Evolutionary conservation across 2,797 vertebrate species (phyloP), one percentile per base, ranked within the genome.

Genomic region (Siniperca obscura): DNA sequence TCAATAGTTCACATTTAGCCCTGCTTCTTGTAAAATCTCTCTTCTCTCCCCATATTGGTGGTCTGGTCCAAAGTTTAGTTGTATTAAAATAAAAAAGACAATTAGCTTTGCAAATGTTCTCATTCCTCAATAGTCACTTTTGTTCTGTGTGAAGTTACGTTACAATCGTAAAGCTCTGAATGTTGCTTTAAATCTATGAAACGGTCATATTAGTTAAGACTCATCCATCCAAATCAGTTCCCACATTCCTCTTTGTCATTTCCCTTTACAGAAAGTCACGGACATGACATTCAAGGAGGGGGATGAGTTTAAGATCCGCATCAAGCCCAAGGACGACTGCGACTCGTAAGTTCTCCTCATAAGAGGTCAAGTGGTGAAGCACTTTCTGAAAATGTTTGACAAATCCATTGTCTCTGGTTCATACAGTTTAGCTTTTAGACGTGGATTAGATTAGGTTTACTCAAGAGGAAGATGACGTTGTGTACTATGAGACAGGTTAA

Each of bases 261-360:
- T 48, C 27, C 46, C 80, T 80, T 70, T 40, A 25, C 84, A 96
- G 91, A 89, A 87, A 68, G 21, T 96, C 62, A 75, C 48, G 0
- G 61, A 95, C 78, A 94, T 96, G 94, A 46, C 91, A 57, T 92
- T 96, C 75, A 95, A 91, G 92, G 85, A 90, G 59, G 95, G 96
- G 25, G 66, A 87, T 2, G 95, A 96, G 79, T 67, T 96, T 53
- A 96, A 94, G 88, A n/a, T 96, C 76, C 82, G 93, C 2, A 13
- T 94, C 62, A 95, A 85, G 84, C 82, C 86, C 16, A 80, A 86
- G 0, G 68, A 86, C 1, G 69, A 67, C 67, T 86, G 88, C 68
- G 0, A 0, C 0, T 1, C 19, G 92, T 95, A 70, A 82, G 90
- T 85, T 8, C 13, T 14, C 5, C 6, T 36, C 1, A n/a, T 46